Percentiles rank a stretch among this genome's conserved stretches.
phyloP scores from a whole-genome alignment of 2,113 vertebrate species.

The Mustela nigripes region DNA sequence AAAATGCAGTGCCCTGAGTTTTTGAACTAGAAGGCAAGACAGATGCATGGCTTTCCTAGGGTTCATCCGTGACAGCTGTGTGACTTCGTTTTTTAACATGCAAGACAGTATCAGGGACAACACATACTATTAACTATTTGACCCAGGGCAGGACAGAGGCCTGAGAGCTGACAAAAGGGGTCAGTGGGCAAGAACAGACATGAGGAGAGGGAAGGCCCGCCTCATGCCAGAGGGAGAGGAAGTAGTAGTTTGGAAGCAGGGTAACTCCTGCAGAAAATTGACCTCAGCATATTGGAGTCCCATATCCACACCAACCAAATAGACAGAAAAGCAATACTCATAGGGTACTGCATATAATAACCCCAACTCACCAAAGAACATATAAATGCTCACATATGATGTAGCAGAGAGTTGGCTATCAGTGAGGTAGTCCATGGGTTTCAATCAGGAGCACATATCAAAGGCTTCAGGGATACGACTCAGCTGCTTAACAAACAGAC shows the following conservation, averaged over 20 bases:
- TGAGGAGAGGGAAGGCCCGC: not conserved
- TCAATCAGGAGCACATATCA: not conserved
- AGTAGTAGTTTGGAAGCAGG: not conserved
- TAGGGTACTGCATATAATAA: rapidly evolving
- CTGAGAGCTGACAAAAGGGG: not conserved
- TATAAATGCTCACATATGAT: not conserved
- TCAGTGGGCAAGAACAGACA: not conserved
- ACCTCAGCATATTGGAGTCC: too few species aligned
- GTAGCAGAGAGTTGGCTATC: not conserved
- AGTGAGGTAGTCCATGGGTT: not conserved
- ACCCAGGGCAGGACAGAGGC: not conserved
- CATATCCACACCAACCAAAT: not conserved
- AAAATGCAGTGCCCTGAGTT: not conserved
- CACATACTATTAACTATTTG: not conserved
- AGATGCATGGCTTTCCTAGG: not conserved
- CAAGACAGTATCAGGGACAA: not conserved
- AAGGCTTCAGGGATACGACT: not conserved
- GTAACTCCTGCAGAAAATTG: not conserved
- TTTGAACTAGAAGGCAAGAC: not conserved
- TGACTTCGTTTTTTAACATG: not conserved
- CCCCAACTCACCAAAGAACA: not conserved
- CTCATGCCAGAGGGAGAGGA: not conserved
- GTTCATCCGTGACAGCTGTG: not conserved
- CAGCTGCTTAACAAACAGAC: not conserved
- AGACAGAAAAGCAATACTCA: not conserved